Conservation (phyloP, 1,140 invertebrate species). For the Tribolium madens region DNA sequence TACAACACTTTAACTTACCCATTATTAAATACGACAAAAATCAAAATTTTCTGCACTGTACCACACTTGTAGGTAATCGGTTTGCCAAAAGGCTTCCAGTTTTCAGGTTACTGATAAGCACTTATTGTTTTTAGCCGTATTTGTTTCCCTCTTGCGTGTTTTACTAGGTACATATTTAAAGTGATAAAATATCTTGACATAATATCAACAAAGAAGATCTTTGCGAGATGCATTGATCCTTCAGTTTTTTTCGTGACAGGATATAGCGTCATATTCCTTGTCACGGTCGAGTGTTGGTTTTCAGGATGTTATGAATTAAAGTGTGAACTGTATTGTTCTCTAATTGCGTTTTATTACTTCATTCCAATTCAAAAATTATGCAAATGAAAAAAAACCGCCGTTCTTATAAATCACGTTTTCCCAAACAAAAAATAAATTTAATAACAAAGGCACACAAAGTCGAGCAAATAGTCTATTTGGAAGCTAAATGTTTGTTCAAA, state of each 20-base stretch:
- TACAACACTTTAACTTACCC: not conserved
- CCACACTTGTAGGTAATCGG: too few relatives aligned
- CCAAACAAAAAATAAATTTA: not conserved
- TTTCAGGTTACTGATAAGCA: conserved; percentile 18
- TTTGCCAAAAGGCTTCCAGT: not conserved
- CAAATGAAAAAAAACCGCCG: not conserved
- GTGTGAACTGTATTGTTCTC: not conserved
- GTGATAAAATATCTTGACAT: conserved; percentile 31
- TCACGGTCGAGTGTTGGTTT: not conserved
- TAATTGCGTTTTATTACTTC: not conserved
- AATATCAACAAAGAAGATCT: not conserved
- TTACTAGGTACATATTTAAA: conserved; percentile 15
- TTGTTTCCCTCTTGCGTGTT: not conserved
- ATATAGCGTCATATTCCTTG: not conserved
- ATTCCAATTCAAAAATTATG: not conserved
- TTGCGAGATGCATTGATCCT: not conserved
- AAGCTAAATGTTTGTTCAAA: not conserved
- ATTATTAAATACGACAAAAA: not conserved
- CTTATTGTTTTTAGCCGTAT: conserved; percentile 21
- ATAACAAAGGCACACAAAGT: not conserved
- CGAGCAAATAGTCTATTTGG: not conserved
- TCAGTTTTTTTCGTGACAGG: not conserved
- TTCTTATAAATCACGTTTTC: not conserved
- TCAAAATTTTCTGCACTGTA: too few relatives aligned
- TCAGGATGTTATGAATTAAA: conserved; percentile 13